These are phyloP conservation scores for Sebastes vulpes DNA, from an alignment of 2,797 vertebrate genomes.

Conservation along the genomic window DNA sequence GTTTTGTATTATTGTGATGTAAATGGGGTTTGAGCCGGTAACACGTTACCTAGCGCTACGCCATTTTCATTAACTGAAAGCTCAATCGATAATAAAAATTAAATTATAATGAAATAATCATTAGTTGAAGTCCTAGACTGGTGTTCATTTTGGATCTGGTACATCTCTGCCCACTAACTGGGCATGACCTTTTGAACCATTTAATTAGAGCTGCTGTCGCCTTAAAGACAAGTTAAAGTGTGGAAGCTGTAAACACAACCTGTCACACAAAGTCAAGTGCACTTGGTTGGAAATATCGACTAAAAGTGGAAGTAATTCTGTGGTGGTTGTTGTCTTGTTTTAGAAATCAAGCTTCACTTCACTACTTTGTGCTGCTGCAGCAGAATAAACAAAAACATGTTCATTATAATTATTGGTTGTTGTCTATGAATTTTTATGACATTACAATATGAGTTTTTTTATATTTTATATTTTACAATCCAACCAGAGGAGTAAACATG, in stretches of 20 bases:
- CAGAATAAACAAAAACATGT: neutral
- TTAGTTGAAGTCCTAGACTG: neutral
- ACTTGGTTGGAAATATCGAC: neutral
- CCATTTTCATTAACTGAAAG: neutral
- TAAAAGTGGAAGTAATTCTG: neutral
- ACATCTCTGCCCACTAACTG: neutral
- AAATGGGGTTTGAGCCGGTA: too few species aligned
- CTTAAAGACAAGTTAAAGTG: neutral
- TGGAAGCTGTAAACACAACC: conserved; percentile 12
- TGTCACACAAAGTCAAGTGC: conserved; percentile 8
- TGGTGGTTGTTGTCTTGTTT: neutral
- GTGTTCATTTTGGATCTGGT: neutral
- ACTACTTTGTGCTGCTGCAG: neutral
- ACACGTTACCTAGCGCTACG: too few species aligned
- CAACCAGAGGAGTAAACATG: too few species aligned
- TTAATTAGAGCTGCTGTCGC: neutral
- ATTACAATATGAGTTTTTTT: too few species aligned
- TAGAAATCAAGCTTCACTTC: neutral
- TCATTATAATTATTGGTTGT: too few species aligned
- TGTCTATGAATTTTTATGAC: too few species aligned
- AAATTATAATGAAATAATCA: neutral
- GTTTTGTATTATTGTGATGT: too few species aligned
- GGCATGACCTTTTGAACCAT: neutral
- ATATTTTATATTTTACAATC: too few species aligned
- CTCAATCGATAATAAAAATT: neutral